phyloP scores from a whole-genome alignment of 2,113 vertebrate species.

The Glaucomys volans region DNA sequence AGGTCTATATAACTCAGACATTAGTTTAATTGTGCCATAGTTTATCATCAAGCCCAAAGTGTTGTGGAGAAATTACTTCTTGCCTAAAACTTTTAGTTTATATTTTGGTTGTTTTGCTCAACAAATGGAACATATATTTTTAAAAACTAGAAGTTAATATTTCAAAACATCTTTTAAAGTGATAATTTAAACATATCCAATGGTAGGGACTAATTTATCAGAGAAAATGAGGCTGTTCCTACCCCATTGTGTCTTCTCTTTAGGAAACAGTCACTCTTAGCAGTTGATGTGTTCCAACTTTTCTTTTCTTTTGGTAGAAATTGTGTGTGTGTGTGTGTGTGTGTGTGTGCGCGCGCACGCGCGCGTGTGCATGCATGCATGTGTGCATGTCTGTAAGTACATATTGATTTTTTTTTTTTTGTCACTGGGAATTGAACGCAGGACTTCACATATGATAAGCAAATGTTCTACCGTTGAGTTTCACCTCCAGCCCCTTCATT shows the following conservation, averaged over 20 bases:
- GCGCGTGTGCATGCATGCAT: too few species aligned
- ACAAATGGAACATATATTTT: not conserved
- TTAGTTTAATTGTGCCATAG: not conserved
- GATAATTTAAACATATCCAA: not conserved
- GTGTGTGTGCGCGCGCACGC: too few species aligned
- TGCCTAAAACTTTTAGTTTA: slow-evolving; percentile 33
- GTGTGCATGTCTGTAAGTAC: too few species aligned
- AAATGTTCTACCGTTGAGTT: not conserved
- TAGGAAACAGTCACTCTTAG: not conserved
- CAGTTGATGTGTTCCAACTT: not conserved
- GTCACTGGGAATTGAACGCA: not conserved
- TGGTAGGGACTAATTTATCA: not conserved
- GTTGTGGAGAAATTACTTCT: slow-evolving; percentile 6
- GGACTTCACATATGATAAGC: not conserved
- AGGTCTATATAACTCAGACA: not conserved
- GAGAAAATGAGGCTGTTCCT: not conserved
- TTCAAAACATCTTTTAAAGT: not conserved
- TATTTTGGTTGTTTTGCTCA: slow-evolving; percentile 26
- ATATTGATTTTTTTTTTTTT: not conserved
- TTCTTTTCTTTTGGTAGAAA: not conserved
- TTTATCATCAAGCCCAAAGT: not conserved
- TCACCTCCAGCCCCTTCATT: not conserved
- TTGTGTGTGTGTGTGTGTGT: not conserved
- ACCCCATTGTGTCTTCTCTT: not conserved
- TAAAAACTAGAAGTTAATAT: not conserved